Conservation (phyloP, 2,113 vertebrate species). For the Apistogramma diplotaenia region DNA sequence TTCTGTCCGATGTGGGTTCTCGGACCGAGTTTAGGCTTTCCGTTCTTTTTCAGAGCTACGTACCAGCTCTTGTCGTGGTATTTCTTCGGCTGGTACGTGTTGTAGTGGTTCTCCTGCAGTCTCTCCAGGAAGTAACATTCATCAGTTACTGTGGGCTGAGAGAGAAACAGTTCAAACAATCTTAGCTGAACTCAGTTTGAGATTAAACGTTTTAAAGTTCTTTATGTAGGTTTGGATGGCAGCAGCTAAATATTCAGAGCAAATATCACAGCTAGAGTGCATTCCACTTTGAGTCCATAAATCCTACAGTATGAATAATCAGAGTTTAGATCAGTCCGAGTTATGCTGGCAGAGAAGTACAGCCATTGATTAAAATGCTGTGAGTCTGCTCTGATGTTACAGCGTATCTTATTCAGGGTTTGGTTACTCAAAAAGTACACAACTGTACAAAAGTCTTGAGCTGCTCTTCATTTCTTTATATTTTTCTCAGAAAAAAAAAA, state of each 20-base stretch:
- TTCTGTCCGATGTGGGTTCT: constrained; percentile 91
- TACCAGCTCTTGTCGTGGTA: constrained; percentile 87
- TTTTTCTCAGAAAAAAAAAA: no score
- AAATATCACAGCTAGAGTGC: no score
- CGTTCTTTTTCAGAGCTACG: constrained; percentile 92
- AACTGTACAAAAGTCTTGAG: not conserved
- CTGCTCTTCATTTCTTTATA: not conserved
- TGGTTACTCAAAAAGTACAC: not conserved
- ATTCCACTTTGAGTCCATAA: not conserved
- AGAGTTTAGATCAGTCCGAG: no score
- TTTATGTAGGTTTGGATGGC: not conserved
- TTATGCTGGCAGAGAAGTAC: not conserved
- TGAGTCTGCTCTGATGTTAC: not conserved
- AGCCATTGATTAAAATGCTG: not conserved
- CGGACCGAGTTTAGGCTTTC: constrained; percentile 84
- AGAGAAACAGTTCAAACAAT: not conserved
- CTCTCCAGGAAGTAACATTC: constrained; percentile 91
- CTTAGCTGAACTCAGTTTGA: not conserved
- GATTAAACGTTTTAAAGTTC: not conserved
- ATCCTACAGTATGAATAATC: not conserved
- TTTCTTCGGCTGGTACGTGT: constrained; percentile 86
- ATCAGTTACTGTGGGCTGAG: constrained; percentile 81
- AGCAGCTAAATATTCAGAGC: no score
- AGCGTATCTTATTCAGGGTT: not conserved
- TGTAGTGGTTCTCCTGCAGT: constrained; percentile 93